These are phyloP conservation scores for Hemistola chrysoprasaria DNA, from an alignment of 2,888 invertebrate species.

Conservation along the genomic window DNA sequence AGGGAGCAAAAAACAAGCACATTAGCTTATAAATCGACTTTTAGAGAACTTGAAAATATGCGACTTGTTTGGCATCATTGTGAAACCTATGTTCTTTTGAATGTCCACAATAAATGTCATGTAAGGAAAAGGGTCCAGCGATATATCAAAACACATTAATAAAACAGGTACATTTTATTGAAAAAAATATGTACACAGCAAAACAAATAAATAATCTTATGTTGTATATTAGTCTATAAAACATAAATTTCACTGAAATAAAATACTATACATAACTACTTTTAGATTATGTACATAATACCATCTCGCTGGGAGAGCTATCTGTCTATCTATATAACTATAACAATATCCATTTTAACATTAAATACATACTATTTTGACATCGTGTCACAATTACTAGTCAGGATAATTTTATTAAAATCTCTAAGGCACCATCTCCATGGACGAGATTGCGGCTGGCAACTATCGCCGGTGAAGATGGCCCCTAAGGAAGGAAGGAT, in stretches of 20 bases:
- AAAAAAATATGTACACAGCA: conserved; percentile 83
- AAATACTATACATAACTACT: conserved; percentile 81
- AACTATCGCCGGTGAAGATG: no score
- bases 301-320: conserved; percentile 69
- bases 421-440: conserved; percentile 50
- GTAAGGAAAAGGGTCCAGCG: conserved; percentile 7
- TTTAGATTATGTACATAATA: conserved; percentile 80
- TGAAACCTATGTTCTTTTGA: no score
- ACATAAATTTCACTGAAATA: conserved; percentile 82
- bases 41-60: background rate
- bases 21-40: conserved; percentile 33
- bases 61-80: no score
- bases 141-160: conserved; percentile 44
- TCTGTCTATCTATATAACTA: conserved; percentile 66
- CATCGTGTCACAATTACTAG: conserved; percentile 64
- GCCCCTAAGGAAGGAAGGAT: conserved; percentile 55
- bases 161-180: conserved; percentile 83
- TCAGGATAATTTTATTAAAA: conserved; percentile 62
- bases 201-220: conserved; percentile 83
- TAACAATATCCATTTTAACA: conserved; percentile 76
- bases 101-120: no score
- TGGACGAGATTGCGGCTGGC: no score
- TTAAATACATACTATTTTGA: conserved; percentile 74
- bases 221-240: conserved; percentile 82
- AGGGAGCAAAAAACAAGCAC: conserved; percentile 45